phyloP scores from a whole-genome alignment of 2,113 vertebrate genomes.

The Notechis scutatus region DNA sequence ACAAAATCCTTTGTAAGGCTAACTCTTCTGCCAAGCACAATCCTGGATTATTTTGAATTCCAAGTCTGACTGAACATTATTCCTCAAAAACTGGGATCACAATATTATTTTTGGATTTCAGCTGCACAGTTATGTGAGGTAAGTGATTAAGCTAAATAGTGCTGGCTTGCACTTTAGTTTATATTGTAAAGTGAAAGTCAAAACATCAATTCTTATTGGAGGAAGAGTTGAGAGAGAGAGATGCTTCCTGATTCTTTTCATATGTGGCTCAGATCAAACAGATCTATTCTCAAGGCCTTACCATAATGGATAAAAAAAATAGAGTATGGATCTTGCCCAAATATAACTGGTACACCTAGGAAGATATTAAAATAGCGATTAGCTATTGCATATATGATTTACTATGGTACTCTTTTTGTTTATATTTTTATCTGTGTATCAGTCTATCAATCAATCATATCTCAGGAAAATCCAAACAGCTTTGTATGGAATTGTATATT shows the following conservation, averaged over 20 bases:
- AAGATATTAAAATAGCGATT: conserved; percentile 17
- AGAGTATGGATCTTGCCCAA: background rate
- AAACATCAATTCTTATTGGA: background rate
- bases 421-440: background rate
- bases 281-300: conserved; percentile 1
- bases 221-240: background rate
- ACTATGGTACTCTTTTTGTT: background rate
- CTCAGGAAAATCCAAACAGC: background rate
- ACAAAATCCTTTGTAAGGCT: background rate
- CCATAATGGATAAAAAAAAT: conserved; percentile 28
- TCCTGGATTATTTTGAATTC: background rate
- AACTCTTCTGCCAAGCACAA: background rate
- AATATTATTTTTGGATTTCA: background rate
- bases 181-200: background rate
- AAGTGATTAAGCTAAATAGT: background rate
- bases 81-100: background rate
- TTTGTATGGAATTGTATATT: background rate
- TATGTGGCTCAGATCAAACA: background rate
- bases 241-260: background rate
- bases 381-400: background rate
- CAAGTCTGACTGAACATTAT: background rate
- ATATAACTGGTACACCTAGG: conserved; percentile 21
- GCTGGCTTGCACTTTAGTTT: background rate
- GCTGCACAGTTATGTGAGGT: background rate
- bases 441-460: background rate